phyloP scores from a whole-genome alignment of 2,797 vertebrate species.

The Sebastes minor region DNA sequence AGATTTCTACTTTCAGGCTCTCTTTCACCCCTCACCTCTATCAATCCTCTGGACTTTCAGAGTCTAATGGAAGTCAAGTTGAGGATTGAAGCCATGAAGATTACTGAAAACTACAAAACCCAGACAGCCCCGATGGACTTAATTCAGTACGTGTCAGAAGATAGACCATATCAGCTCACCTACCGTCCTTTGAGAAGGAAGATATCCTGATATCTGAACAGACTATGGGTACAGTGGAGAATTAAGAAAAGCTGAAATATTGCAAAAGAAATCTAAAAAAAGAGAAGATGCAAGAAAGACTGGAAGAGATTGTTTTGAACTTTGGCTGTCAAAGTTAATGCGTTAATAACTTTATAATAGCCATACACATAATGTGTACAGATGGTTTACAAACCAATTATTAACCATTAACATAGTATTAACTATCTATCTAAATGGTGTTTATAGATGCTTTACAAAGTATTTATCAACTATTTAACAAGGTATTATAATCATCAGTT shows the following conservation, averaged over 20 bases:
- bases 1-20: conserved; percentile 4
- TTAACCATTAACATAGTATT: too few relatives aligned
- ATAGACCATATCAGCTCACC: background rate
- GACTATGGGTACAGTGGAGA: background rate
- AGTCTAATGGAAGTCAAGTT: conserved; percentile 27
- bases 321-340: too few relatives aligned
- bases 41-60: conserved; percentile 6
- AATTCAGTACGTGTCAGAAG: background rate
- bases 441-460: too few relatives aligned
- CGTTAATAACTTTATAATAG: too few relatives aligned
- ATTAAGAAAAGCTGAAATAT: background rate
- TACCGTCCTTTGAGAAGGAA: background rate
- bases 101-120: background rate
- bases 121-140: background rate
- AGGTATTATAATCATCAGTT: too few relatives aligned
- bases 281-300: background rate
- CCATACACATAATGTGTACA: too few relatives aligned
- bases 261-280: rapidly evolving
- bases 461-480: too few relatives aligned
- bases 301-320: background rate
- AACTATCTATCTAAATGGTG: too few relatives aligned
- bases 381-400: too few relatives aligned
- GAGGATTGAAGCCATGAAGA: background rate
- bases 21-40: conserved; percentile 20
- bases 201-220: background rate